Evolutionary conservation across 2,888 invertebrate genomes (phyloP).

Genomic region (Epinotia bilunana): DNA sequence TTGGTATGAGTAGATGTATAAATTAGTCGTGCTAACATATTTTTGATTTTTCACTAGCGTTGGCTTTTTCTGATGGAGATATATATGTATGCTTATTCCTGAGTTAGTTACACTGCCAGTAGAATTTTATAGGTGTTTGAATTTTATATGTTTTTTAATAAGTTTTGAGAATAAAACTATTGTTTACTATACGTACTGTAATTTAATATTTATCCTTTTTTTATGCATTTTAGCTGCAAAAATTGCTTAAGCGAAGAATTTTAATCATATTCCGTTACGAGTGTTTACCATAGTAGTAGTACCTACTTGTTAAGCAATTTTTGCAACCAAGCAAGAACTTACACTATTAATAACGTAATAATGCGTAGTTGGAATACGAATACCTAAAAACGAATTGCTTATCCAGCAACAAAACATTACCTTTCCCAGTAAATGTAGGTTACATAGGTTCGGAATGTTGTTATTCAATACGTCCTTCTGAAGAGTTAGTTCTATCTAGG

Average conservation of each 20-base stretch:
- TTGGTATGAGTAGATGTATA: neutral
- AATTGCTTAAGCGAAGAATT: no score
- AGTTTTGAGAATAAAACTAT: neutral
- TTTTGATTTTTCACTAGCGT: neutral
- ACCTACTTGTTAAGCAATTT: neutral
- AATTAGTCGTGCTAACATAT: neutral
- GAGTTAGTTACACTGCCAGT: neutral
- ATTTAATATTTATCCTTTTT: slow-evolving; percentile 9
- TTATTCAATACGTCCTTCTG: no score
- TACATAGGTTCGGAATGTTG: no score
- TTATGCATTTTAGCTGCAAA: neutral
- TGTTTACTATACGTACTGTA: neutral
- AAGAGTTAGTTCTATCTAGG: no score
- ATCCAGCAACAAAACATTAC: no score
- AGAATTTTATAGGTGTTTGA: neutral
- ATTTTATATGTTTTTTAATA: slow-evolving; percentile 1
- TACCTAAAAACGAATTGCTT: no score
- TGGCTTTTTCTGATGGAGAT: neutral
- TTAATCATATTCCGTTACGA: no score
- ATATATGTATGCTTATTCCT: neutral
- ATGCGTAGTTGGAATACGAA: no score
- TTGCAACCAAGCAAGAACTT: neutral
- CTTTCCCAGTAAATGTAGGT: no score
- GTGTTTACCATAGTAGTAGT: no score
- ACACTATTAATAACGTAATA: no score